Conservation (phyloP, 2,888 invertebrate species). For the Drosophila robusta region DNA sequence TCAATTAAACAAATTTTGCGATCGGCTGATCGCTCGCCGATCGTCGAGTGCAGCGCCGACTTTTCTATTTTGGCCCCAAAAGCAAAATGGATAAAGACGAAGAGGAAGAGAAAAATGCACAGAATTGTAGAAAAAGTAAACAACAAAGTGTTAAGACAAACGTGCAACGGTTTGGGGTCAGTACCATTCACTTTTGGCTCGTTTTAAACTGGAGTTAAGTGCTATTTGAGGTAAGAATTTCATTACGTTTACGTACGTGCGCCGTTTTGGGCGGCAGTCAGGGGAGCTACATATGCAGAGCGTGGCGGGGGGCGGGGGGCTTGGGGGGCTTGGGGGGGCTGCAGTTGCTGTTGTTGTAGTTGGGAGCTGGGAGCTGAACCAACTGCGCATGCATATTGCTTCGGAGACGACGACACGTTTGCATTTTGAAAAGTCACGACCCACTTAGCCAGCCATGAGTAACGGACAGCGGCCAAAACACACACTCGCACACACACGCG, state of each 20-base stretch:
- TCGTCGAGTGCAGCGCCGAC: constrained; percentile 59
- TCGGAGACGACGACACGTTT: constrained; percentile 70
- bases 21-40: constrained; percentile 61
- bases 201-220: constrained; percentile 80
- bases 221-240: constrained; percentile 80
- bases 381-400: constrained; percentile 70
- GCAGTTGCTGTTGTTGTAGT: constrained; percentile 8
- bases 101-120: constrained; percentile 33
- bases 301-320: constrained; percentile 1
- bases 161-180: constrained; percentile 78
- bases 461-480: constrained; percentile 69
- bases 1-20: constrained; percentile 74
- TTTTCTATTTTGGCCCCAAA: constrained; percentile 77
- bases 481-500: constrained; percentile 27
- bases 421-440: constrained; percentile 80
- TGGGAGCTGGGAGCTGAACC: constrained; percentile 51
- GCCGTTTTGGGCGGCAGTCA: constrained; percentile 54
- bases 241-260: constrained; percentile 79
- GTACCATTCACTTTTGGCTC: constrained; percentile 80
- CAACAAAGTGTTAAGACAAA: constrained; percentile 78
- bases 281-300: constrained; percentile 9
- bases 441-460: constrained; percentile 80
- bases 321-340: not conserved
- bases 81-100: constrained; percentile 21
- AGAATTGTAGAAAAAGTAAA: constrained; percentile 75